Evolutionary conservation across 2,113 vertebrate species (phyloP), one percentile per base, ranked within the genome.

Genomic region (Malurus alboscapulatus): DNA sequence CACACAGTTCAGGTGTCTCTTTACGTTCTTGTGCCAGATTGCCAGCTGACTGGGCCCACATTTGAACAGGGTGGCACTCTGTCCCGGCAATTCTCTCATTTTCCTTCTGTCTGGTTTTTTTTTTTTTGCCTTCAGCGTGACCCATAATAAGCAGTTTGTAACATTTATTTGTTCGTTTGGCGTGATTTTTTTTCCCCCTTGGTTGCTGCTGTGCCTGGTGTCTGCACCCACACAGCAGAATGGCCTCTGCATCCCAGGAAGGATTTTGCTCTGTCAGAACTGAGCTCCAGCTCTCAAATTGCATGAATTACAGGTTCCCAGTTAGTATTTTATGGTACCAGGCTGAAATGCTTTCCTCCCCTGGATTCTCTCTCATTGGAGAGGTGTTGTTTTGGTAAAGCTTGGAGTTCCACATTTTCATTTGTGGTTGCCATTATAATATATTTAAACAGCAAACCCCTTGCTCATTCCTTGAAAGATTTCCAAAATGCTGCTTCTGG

Each of bases 41-140:
- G 15, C 48, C 7, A 10, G 20, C 51, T 42, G 34, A 29, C 14
- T 1, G 1, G 22, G 22, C n/a, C 34, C 13, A 3, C 1, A 0
- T 73, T 51, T 67, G 57, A 9, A 65, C n/a, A 73, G 22, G 13
- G 27, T 48, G n/a, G 3, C 26, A 40, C 10, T n/a, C 45, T 45
- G 48, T 59, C 34, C 15, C 1, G 0, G 17, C 16, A 32, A 7
- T 72, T 72, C 72, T 83, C n/a, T 22, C 38, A 7, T 48, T 63
- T 65, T 34, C 32, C 13, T 68, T 50, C 45, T 69, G 34, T 48
- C 15, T 58, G 24, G 63, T 76, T 83, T 51, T 34, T 75, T 74
- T 50, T 34, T 75, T 74, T 50, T 59, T 34, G 29, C 44, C 8
- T 10, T 67, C 20, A 79, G 75, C 29, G 27, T 7, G 4, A 44